These are phyloP conservation scores for Tokudaia tokunoshimensis DNA, from an alignment of 2,797 vertebrate genomes.

Conservation along the genomic window DNA sequence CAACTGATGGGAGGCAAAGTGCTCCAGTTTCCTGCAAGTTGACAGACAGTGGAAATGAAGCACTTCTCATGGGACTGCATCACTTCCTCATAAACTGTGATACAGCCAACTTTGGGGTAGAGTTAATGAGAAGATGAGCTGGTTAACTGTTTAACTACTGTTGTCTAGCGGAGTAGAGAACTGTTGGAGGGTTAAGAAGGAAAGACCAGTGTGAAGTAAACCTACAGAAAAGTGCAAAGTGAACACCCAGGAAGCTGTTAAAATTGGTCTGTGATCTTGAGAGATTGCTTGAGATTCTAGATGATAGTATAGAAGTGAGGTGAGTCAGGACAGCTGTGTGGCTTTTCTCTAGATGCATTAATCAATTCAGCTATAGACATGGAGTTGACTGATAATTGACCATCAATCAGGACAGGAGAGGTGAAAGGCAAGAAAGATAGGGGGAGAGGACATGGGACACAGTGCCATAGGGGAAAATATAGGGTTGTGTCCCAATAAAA, in stretches of 20 bases:
- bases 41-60: not conserved
- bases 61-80: not conserved
- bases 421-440: not conserved
- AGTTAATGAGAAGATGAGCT: not conserved
- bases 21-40: not conserved
- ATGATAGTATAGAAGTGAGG: not conserved
- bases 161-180: not conserved
- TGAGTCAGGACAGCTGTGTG: not conserved
- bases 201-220: not conserved
- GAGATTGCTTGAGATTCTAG: not conserved
- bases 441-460: not conserved
- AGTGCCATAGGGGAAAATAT: not conserved
- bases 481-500: not conserved
- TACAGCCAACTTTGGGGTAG: not conserved
- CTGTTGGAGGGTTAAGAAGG: not conserved
- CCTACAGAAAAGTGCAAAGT: not conserved
- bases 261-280: not conserved
- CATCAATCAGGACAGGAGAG: not conserved
- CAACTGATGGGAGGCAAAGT: not conserved
- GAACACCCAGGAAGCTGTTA: not conserved
- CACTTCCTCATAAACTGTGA: not conserved
- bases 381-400: not conserved
- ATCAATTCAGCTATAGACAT: not conserved
- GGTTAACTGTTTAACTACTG: not conserved
- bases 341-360: constrained; percentile 32